A percentile compares a stretch with the other conserved stretches of the same genome.
Conservation (phyloP, 2,113 vertebrate genomes). For the Xiphophorus hellerii region DNA sequence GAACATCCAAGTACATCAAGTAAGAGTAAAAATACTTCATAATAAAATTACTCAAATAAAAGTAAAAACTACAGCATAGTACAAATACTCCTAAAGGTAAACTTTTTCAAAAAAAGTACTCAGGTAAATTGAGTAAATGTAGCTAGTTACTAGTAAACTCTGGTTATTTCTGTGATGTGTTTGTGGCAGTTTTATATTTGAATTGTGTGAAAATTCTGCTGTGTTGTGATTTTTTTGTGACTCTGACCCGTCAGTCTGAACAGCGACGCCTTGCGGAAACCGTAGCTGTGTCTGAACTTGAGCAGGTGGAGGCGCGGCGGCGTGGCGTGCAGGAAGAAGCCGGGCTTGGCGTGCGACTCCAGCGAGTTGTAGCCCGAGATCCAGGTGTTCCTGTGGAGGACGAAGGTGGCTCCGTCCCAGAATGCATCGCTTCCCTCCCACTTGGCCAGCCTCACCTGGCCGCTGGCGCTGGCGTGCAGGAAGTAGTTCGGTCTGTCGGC, state of each 20-base stretch:
- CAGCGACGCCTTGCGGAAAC: slow-evolving; percentile 86
- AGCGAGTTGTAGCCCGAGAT: slow-evolving; percentile 87
- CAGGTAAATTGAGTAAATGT: no score
- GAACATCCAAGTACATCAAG: no score
- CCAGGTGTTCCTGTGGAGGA: slow-evolving; percentile 89
- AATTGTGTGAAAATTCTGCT: background rate
- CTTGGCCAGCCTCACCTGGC: slow-evolving; percentile 84
- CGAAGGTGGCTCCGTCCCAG: slow-evolving; percentile 87
- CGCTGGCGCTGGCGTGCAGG: slow-evolving; percentile 76
- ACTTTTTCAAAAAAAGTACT: no score
- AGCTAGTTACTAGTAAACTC: no score
- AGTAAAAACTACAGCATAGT: no score
- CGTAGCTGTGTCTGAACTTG: slow-evolving; percentile 85
- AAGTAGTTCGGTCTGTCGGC: slow-evolving; percentile 93
- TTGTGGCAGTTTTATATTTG: no score
- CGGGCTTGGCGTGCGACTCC: slow-evolving; percentile 87
- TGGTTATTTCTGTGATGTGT: no score
- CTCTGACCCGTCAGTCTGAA: slow-evolving; percentile 88
- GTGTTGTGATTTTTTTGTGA: background rate
- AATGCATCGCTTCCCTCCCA: slow-evolving; percentile 84
- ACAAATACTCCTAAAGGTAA: no score
- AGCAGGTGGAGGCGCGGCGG: slow-evolving; percentile 78
- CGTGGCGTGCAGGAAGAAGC: slow-evolving; percentile 85
- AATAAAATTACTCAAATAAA: no score
- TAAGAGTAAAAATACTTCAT: no score